Evolutionary conservation across 2,888 invertebrate species (phyloP), one percentile per base, ranked within the genome.

Genomic region (Ethmia dodecea): DNA sequence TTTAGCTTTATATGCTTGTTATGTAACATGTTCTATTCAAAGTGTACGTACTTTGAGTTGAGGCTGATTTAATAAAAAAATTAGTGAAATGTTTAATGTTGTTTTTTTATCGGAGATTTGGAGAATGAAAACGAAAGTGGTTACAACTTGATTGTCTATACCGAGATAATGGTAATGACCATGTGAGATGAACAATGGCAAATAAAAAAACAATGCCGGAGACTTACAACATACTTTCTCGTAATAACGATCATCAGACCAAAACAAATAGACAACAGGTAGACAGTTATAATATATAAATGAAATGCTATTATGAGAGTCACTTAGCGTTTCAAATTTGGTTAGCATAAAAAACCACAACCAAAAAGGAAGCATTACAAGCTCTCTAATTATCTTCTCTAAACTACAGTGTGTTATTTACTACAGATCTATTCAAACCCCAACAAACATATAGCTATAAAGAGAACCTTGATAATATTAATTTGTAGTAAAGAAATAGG

Each of bases 61-160:
- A 83, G 83, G 80, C 83, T 80, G 83, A 83, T 74, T 65, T 66
- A 76, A 76, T 71, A 75, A 79, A 74, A 42, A 35, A 37, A 32
- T 24, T 51, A 61, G 55, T 67, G 67, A 73, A 74, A 69, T 66
- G 56, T 65, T 67, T 28, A 25, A 36, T 33, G 18, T 40, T 42
- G 33, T 57, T 54, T 52, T 40, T 33, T 35, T 43, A n/a, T 10
- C 25, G n/a, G n/a, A n/a, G n/a, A n/a, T n/a, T n/a, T n/a, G n/a
- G n/a, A n/a, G n/a, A n/a, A n/a, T n/a, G 8, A 9, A 4, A 22
- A 3, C 8, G n/a, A 22, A n/a, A 22, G n/a, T 22, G 22, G 9
- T 3, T 22, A n/a, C 22, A 22, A 22, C n/a, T 22, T 22, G 8
- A 22, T 22, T 22, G 22, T 22, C 22, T n/a, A 8, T n/a, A 22